These are phyloP conservation scores for Diplodus sargus DNA, from an alignment of 2,797 vertebrate species.

Conservation along the genomic window DNA sequence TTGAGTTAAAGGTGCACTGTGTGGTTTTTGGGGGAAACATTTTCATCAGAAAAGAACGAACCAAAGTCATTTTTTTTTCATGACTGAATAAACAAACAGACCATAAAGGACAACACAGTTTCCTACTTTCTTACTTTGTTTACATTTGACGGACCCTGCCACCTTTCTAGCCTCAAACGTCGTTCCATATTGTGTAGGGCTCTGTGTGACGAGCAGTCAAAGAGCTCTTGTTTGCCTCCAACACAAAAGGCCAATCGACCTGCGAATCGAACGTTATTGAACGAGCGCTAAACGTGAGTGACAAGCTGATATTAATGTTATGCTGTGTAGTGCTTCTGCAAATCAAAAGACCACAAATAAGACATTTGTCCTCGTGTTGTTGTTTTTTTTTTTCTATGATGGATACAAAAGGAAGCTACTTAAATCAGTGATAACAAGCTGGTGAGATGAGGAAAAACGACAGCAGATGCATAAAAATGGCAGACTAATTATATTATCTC, in stretches of 20 bases:
- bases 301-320: constrained; percentile 15
- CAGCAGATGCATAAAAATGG: constrained; percentile 32
- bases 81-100: too few relatives aligned
- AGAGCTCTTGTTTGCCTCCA: constrained; percentile 52
- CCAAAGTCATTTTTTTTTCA: too few relatives aligned
- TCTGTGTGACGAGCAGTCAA: constrained; percentile 48
- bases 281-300: constrained; percentile 26
- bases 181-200: too few relatives aligned
- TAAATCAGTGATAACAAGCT: constrained; percentile 28
- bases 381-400: constrained; percentile 12
- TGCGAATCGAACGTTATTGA: not conserved
- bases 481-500: constrained; percentile 24
- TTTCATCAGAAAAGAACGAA: too few relatives aligned
- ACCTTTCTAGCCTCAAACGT: too few relatives aligned
- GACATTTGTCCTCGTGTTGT: not conserved
- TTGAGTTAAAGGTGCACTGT: too few relatives aligned
- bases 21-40: too few relatives aligned
- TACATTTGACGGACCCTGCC: too few relatives aligned
- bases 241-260: constrained; percentile 48
- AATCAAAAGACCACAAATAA: constrained; percentile 7
- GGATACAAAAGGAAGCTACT: constrained; percentile 12
- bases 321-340: not conserved
- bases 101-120: too few relatives aligned
- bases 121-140: too few relatives aligned
- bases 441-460: constrained; percentile 27